Base-by-base conservation (phyloP, 1,140 invertebrate species). In the Gryon sp. region DNA sequence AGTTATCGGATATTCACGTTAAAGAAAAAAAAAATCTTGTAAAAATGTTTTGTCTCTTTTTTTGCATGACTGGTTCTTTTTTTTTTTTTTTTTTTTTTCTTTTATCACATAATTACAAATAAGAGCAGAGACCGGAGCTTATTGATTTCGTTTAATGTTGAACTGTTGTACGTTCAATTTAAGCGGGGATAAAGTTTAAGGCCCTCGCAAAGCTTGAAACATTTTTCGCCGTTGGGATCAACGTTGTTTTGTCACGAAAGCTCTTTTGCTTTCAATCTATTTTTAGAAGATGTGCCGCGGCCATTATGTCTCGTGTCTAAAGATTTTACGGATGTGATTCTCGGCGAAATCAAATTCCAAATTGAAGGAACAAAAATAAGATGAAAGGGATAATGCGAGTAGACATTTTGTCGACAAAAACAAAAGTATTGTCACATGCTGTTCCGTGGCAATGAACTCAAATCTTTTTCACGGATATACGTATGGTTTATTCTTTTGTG, bases 81-180 rank as follows among this genome's bases (percentile, higher is more conserved):
- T n/a, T n/a, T n/a, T n/a, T n/a, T 5, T 15, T 7, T 11, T 32
- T 24, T 32, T 28, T 48, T 26, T 50, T 38, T 36, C 50, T 28
- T 55, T 66, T 55, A 55, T 53, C n/a, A n/a, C 40, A 46, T 66
- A 66, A 55, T 65, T 53, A 53, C 36, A 45, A n/a, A n/a, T n/a
- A n/a, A n/a, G n/a, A n/a, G n/a, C n/a, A 65, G 38, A 45, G 9
- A 26, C 20, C 38, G 30, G 2, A 45, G 26, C 41, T 60, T 38
- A 12, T 50, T 34, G 41, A 50, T 45, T 48, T 6, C n/a, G 30
- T 6, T 48, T 48, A 48, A 62, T 62, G 45, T 4, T 16, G 12
- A 8, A 46, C 34, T 41, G 41, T 36, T 36, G 30, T 38, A 12
- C 26, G 43, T 28, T 15, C 41, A 24, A 28, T 43, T 43, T 30